Conservation (phyloP, 2,888 invertebrate genomes). For the Eupelmus urozonus region DNA sequence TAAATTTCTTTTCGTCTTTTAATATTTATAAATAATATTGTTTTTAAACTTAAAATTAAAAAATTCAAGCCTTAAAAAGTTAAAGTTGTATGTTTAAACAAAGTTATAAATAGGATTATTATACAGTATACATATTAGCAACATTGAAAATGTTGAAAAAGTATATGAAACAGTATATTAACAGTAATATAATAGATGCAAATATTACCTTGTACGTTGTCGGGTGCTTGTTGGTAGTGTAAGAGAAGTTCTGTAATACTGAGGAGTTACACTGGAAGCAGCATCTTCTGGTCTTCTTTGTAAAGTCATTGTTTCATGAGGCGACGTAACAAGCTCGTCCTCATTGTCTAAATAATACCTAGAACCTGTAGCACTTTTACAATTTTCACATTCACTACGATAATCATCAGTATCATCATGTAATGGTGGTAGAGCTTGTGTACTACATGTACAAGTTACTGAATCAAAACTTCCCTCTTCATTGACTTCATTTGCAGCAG, state of each 20-base stretch:
- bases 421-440: constrained; percentile 75
- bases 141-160: too few species aligned
- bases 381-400: constrained; percentile 91
- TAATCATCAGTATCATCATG: constrained; percentile 84
- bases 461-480: constrained; percentile 76
- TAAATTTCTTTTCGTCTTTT: not conserved
- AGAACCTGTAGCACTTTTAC: constrained; percentile 87
- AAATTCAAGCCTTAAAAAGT: too few species aligned
- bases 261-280: constrained; percentile 75
- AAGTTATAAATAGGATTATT: too few species aligned
- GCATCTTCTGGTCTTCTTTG: constrained; percentile 81
- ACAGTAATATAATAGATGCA: too few species aligned
- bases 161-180: too few species aligned
- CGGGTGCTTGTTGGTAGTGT: constrained; percentile 83
- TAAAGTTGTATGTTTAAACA: too few species aligned
- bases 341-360: constrained; percentile 82
- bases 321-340: constrained; percentile 79
- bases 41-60: too few species aligned
- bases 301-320: constrained; percentile 84
- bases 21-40: not conserved
- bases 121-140: too few species aligned
- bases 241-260: constrained; percentile 82
- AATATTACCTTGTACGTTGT: constrained; percentile 77
- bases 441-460: constrained; percentile 74
- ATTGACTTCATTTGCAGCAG: constrained; percentile 71